Conservation (phyloP, 2,797 vertebrate genomes). For the Mus caroli region DNA sequence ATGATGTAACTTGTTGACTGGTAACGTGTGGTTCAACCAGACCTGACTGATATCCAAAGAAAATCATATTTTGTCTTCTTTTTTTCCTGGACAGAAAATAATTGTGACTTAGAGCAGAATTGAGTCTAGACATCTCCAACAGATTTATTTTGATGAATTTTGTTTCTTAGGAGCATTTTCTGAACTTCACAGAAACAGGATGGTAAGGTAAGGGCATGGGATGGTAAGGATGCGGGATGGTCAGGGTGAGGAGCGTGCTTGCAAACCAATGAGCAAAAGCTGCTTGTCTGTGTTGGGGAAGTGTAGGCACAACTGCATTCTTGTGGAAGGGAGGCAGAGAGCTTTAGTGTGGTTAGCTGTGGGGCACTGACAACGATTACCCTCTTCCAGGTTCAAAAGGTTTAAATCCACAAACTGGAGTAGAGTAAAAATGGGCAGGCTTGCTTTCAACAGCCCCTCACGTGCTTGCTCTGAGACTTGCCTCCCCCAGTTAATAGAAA, state of each 20-base stretch:
- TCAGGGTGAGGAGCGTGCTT: slow-evolving; percentile 1
- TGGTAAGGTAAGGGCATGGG: slow-evolving; percentile 54
- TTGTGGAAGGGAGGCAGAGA: background rate
- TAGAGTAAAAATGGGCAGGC: background rate
- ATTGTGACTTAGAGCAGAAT: slow-evolving; percentile 76
- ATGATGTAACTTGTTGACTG: slow-evolving; percentile 83
- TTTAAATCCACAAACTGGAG: background rate
- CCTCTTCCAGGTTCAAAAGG: background rate
- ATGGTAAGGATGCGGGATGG: background rate
- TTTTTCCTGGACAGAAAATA: slow-evolving; percentile 51
- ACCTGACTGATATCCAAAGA: slow-evolving; percentile 84
- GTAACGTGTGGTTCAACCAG: slow-evolving; percentile 83
- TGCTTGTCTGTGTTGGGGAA: background rate
- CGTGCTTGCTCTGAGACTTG: background rate
- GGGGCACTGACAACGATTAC: background rate
- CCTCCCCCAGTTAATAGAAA: slow-evolving; percentile 10
- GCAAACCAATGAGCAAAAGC: background rate
- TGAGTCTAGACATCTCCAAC: slow-evolving; percentile 79
- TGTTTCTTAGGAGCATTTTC: slow-evolving; percentile 70
- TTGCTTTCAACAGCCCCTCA: background rate
- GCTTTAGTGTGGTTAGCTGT: background rate
- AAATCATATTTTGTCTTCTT: slow-evolving; percentile 80
- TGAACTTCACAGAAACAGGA: slow-evolving; percentile 58
- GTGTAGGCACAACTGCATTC: background rate
- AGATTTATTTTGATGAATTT: slow-evolving; percentile 83